A percentile compares a stretch with the other conserved stretches of the same genome.
Evolutionary conservation across 2,113 vertebrate species (phyloP).

Genomic region (Erythrocercus mccallii): DNA sequence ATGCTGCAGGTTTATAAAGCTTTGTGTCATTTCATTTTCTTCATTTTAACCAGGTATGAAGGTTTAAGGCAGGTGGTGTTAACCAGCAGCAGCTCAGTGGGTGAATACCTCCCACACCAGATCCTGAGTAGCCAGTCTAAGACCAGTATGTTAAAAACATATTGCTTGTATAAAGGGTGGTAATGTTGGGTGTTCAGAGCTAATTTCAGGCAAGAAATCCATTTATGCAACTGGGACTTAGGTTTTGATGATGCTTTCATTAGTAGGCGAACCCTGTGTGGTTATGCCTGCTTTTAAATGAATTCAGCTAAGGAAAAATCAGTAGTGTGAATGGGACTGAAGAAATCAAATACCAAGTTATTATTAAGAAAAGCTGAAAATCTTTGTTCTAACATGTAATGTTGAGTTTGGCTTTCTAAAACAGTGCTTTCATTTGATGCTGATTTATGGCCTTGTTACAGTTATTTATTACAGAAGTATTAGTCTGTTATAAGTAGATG

Average conservation of each 20-base stretch:
- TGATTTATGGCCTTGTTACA: slow-evolving; percentile 15
- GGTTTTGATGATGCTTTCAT: not conserved
- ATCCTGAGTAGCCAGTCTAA: not conserved
- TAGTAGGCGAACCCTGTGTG: not conserved
- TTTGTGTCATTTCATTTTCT: not conserved
- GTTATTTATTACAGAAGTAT: slow-evolving; percentile 33
- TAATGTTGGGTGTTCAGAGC: not conserved
- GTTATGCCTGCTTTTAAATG: not conserved
- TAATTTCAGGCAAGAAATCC: not conserved
- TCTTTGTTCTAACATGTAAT: not conserved
- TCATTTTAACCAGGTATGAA: not conserved
- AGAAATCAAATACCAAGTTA: not conserved
- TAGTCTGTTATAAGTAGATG: slow-evolving; percentile 5
- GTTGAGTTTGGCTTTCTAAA: not conserved
- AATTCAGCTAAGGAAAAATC: not conserved
- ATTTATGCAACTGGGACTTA: not conserved
- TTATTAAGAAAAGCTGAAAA: slow-evolving; percentile 23
- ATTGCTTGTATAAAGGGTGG: not conserved
- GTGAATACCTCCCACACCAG: not conserved
- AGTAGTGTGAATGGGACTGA: not conserved
- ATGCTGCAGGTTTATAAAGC: not conserved
- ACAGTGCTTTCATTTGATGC: slow-evolving; percentile 2
- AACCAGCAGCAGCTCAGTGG: not conserved
- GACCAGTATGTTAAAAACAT: not conserved
- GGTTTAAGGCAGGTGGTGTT: not conserved